Percentiles rank a stretch among this genome's conserved stretches.
These are phyloP conservation scores for Dicrostonyx torquatus DNA, from an alignment of 2,797 vertebrate species.

Conservation along the genomic window DNA sequence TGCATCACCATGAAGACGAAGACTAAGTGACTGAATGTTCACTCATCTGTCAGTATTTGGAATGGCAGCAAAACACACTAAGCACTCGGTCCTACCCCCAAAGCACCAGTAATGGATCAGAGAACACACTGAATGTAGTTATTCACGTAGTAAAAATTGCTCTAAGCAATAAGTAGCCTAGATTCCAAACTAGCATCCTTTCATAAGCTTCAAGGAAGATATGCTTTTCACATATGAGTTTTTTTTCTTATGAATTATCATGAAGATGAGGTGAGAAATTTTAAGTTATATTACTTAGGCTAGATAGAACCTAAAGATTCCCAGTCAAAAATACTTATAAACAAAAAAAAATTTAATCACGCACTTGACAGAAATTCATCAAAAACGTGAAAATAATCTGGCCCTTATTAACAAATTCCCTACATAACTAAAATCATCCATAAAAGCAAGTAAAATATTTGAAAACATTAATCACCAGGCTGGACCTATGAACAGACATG, in stretches of 20 bases:
- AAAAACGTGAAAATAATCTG: background rate
- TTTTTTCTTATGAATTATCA: background rate
- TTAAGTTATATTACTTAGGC: background rate
- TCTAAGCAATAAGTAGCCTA: background rate
- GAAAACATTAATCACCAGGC: background rate
- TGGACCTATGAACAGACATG: background rate
- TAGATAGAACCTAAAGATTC: background rate
- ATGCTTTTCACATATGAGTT: background rate
- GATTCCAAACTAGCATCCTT: background rate
- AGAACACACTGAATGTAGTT: background rate
- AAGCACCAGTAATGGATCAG: background rate
- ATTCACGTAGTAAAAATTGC: background rate
- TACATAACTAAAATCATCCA: background rate
- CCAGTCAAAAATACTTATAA: background rate
- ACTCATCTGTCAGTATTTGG: background rate
- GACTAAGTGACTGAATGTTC: background rate
- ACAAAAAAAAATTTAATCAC: constrained; percentile 21
- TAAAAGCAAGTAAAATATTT: background rate
- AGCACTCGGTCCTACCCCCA: background rate
- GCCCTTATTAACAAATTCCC: background rate
- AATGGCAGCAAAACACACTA: background rate
- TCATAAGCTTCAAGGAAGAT: constrained; percentile 19
- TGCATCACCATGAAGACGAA: background rate
- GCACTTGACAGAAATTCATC: background rate
- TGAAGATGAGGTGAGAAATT: background rate